phyloP scores from a whole-genome alignment of 1,140 invertebrate species.

The Stegodyphus mimosarum region DNA sequence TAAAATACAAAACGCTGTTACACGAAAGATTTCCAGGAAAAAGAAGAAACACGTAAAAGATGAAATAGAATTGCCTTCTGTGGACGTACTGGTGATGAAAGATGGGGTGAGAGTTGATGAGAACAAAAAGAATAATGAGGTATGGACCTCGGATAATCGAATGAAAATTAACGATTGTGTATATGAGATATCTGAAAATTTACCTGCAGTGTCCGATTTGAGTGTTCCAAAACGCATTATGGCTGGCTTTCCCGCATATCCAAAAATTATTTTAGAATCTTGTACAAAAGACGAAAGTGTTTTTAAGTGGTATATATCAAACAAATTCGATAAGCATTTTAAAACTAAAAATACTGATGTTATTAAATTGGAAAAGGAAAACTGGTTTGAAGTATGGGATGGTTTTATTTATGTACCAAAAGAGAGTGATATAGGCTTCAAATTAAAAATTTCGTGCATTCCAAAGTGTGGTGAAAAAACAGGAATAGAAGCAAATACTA shows the following conservation, averaged over 20 bases:
- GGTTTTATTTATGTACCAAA: constrained; percentile 73
- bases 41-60: constrained; percentile 11
- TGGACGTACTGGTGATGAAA: background rate
- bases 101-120: background rate
- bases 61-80: background rate
- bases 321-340: constrained; percentile 31
- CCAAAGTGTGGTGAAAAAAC: constrained; percentile 66
- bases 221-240: constrained; percentile 78
- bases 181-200: constrained; percentile 78
- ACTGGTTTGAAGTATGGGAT: constrained; percentile 72
- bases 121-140: constrained; percentile 63
- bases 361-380: constrained; percentile 61
- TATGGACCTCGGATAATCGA: constrained; percentile 64
- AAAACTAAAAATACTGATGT: constrained; percentile 1
- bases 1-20: constrained; percentile 13
- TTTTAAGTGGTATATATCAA: constrained; percentile 79
- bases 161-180: constrained; percentile 69
- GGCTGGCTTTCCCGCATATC: constrained; percentile 81
- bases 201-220: constrained; percentile 77
- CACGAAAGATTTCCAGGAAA: constrained; percentile 10
- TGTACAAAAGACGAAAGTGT: constrained; percentile 72
- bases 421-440: constrained; percentile 74
- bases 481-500: constrained; percentile 69
- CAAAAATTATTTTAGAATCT: constrained; percentile 77
- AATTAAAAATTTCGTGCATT: constrained; percentile 76